Evolutionary conservation across 1,140 invertebrate genomes (phyloP), one percentile per base, ranked within the genome.

Genomic region (Diorhabda sublineata): DNA sequence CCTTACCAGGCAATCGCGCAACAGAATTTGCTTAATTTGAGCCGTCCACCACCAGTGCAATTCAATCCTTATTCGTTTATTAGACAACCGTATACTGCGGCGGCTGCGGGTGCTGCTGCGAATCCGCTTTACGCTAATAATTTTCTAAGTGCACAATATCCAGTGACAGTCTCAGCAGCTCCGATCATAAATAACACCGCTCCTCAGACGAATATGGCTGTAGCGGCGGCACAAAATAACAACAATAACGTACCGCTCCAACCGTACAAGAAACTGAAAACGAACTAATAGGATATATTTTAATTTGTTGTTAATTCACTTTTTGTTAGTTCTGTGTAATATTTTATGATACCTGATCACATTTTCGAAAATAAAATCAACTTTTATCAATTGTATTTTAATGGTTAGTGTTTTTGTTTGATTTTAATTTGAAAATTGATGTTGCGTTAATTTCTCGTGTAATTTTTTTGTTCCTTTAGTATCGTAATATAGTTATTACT

Each of bases 251-350:
- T 91, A 62, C 86, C 88, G 11, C 83, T 90, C 78, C 92, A 92
- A 76, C 91, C 91, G 42, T 93, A 91, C 81, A 93, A 93, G 82
- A 93, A 93, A 83, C 90, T 93, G 87, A 93, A 93, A 84, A 93
- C 92, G 71, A 92, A 91, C 76, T 93, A 92, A 88, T 56, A 42
- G 9, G 8, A 45, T 45, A 42, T 67, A 58, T 71, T 67, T 65
- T 71, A 42, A 58, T 69, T 69, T 64, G 44, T 67, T 68, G 56
- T 56, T 62, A 42, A 58, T 68, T 64, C 47, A 61, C 45, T 52
- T 68, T 67, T 63, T 59, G 66, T 75, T 69, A 60, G 68, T 72
- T 74, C n/a, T 71, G 67, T 74, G 72, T 71, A 71, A 70, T 73
- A 75, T 60, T 69, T 67, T 67, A 67, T 67, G 8, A 8, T n/a